phyloP scores from a whole-genome alignment of 2,113 vertebrate genomes.

The Donacobius atricapilla region DNA sequence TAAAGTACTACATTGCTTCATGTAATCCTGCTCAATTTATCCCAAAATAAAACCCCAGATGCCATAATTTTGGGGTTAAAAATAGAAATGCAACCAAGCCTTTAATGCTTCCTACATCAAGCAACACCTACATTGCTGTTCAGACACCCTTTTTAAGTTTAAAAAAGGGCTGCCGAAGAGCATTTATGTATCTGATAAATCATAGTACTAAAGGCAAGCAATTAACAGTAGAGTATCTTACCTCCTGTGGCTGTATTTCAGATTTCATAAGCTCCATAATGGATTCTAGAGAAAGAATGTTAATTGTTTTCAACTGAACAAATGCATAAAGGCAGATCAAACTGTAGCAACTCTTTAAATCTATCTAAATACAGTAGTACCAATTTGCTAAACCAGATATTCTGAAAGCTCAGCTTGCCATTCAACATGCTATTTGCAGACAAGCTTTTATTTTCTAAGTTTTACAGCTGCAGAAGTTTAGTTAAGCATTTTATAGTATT shows the following conservation, averaged over 20 bases:
- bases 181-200: not conserved
- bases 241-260: conserved; percentile 83
- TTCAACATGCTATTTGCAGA: not conserved
- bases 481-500: not conserved
- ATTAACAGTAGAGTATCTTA: conserved; percentile 60
- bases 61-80: not conserved
- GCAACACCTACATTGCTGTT: not conserved
- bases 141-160: not conserved
- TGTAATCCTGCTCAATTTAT: not conserved
- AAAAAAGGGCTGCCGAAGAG: not conserved
- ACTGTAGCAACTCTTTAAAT: not conserved
- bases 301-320: conserved; percentile 37
- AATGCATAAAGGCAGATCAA: not conserved
- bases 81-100: not conserved
- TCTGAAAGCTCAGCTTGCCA: not conserved
- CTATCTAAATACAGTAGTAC: not conserved
- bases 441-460: not conserved
- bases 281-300: conserved; percentile 65
- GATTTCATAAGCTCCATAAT: conserved; percentile 70
- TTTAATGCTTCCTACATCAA: not conserved
- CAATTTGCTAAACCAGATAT: not conserved
- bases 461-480: not conserved
- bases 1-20: not conserved
- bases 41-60: not conserved
- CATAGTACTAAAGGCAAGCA: not conserved